Conservation (phyloP, 2,888 invertebrate species). For the Didymodactylos carnosus region DNA sequence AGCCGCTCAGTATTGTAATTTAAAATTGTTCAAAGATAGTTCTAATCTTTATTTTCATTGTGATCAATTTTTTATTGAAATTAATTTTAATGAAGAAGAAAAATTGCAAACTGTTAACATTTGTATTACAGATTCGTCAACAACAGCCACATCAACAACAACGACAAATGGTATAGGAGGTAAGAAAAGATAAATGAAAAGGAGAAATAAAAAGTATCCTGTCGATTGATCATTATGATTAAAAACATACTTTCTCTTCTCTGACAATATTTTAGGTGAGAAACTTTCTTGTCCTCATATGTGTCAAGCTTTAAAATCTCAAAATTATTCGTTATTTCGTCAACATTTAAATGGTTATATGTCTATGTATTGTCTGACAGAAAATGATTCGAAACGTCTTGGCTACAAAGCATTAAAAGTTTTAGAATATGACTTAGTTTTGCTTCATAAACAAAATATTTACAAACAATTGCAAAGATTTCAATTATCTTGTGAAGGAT, state of each 20-base stretch:
- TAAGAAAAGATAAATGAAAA: too few species aligned
- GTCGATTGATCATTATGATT: too few species aligned
- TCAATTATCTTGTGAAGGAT: neutral
- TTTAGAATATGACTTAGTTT: neutral
- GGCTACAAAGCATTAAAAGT: neutral
- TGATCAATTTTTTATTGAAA: neutral
- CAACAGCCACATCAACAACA: neutral
- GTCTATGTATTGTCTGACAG: neutral
- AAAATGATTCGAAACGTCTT: neutral
- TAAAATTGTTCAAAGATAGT: neutral
- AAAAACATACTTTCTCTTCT: too few species aligned
- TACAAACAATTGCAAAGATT: neutral
- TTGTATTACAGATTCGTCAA: neutral
- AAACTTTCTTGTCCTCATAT: neutral
- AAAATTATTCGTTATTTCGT: neutral
- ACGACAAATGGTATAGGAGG: too few species aligned
- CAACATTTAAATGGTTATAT: neutral
- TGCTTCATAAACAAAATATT: neutral
- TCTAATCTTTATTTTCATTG: neutral
- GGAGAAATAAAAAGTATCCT: too few species aligned
- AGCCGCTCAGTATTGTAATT: neutral
- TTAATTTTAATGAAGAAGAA: neutral
- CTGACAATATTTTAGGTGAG: too few species aligned
- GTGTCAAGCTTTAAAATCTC: neutral
- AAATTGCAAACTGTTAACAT: neutral